Evolutionary conservation across 2,888 invertebrate genomes (phyloP), one percentile per base, ranked within the genome.

Genomic region (Drosophila austrosaltans): DNA sequence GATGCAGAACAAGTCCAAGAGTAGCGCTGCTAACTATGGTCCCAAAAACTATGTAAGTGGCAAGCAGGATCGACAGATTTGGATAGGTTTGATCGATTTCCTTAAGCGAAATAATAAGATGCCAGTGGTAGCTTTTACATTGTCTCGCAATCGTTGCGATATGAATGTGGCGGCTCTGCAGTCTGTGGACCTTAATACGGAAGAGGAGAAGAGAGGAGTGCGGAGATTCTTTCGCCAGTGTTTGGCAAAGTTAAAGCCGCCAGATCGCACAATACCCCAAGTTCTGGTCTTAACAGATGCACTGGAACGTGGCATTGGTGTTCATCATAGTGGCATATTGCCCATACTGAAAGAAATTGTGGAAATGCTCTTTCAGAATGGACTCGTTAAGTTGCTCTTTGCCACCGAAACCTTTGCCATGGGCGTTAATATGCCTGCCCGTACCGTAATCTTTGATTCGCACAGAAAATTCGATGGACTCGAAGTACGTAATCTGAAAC

Each of bases 371-470:
- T 99, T 99, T 91, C 97, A 98, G 90, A 94, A 95, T 77, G 98
- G 99, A 5, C 94, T 96, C 74, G 98, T 99, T 42, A 99, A 93
- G 86, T 94, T 99, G 58, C 93, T 99, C 4, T 99, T 99, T 93
- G 99, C 99, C 0, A 99, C 99, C 0, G 99, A 99, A 93, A 99
- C 99, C 0, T 99, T 99, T 92, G 99, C 99, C 0, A 99, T 99
- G 98, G 99, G 99, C n/a, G 98, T 99, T 2, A 99, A 99, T 93
- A 99, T 99, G 99, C 99, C 99, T 0, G 98, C 99, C 0, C 94
- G 98, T 16, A 99, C 99, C 0, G 99, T 99, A 0, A 96, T 99
- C 12, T 99, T 99, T 92, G 99, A 99, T 92, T 96, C 96, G 5
- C 95, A 96, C 44, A 94, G 93, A 25, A 99, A 99, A 92, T 98